A percentile compares a stretch with the other conserved stretches of the same genome.
phyloP scores from a whole-genome alignment of 2,113 vertebrate genomes.

The Gopherus flavomarginatus region DNA sequence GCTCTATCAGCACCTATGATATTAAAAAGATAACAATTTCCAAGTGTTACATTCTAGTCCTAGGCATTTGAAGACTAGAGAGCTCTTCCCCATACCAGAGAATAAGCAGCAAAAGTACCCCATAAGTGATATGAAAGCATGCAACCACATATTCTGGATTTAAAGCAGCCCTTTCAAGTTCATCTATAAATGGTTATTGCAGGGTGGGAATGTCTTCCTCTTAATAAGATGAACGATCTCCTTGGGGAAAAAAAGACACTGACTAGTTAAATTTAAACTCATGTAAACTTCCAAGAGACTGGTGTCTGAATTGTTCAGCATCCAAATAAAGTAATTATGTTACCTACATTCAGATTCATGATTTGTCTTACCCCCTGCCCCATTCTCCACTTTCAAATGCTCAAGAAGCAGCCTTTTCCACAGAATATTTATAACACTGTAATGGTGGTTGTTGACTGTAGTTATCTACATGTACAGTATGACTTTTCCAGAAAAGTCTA shows the following conservation, averaged over 20 bases:
- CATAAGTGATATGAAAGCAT: neutral
- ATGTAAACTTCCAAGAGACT: neutral
- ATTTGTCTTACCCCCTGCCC: neutral
- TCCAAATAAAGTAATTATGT: no score
- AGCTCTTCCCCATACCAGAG: neutral
- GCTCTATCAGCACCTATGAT: conserved; percentile 89
- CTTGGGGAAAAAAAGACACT: neutral
- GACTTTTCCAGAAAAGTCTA: neutral
- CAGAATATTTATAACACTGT: neutral
- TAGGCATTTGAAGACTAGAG: no score
- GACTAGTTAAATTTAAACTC: neutral
- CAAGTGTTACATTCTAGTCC: neutral
- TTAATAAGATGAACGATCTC: neutral
- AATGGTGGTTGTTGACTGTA: neutral
- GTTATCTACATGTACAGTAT: neutral
- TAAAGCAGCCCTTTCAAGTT: neutral
- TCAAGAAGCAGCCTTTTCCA: neutral
- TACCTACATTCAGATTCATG: no score
- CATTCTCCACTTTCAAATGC: neutral
- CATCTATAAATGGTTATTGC: neutral
- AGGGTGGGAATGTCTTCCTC: neutral
- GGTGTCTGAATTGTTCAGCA: neutral
- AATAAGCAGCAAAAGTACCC: neutral
- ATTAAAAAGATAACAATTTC: neutral
- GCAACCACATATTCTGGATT: neutral